Evolutionary conservation across 1,140 invertebrate genomes (phyloP), one percentile per base, ranked within the genome.

Genomic region (Monomorium pharaonis): DNA sequence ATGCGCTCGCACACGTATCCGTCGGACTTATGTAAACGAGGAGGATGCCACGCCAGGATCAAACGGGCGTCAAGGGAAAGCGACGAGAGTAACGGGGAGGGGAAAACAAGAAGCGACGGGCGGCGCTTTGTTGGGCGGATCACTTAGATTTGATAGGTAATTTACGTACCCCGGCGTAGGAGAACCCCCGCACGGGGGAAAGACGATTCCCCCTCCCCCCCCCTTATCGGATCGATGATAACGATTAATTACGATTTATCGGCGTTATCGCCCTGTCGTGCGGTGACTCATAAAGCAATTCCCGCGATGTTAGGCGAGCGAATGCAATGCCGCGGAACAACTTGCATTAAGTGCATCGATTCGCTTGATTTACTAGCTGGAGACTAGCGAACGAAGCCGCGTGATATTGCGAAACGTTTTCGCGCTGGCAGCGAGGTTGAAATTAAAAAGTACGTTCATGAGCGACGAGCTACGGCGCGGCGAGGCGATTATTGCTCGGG

Each of bases 131-230:
- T 83, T 74, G 51, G 67, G 51, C 51, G 67, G 67, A 74, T 60
- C 54, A 72, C 78, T 83, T 83, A 83, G 67, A 83, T 83, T 58
- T 83, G 67, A 83, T 72, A 51, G 78, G 33, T 83, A 83, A 83
- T 83, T 83, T 83, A 83, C 78, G 63, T 74, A 44, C 37, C 37
- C 21, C 42, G 74, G 6, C 54, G 58, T 60, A 12, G 18, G 27
- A 18, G 24, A 54, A n/a, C n/a, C n/a, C n/a, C n/a, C 67, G 14
- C 27, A 62, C 60, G 42, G 1, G 60, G 24, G 37, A 5, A 69
- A 69, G 47, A 54, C 67, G 27, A 1, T 16, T 63, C 30, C 16
- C 12, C n/a, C n/a, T n/a, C 3, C 21, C 77, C 30, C 16, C 12
- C n/a, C n/a, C n/a, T n/a, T n/a, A n/a, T n/a, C 33, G 42, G 47